Evolutionary conservation across 2,113 vertebrate genomes (phyloP).

Genomic region (Pluvianellus socialis): DNA sequence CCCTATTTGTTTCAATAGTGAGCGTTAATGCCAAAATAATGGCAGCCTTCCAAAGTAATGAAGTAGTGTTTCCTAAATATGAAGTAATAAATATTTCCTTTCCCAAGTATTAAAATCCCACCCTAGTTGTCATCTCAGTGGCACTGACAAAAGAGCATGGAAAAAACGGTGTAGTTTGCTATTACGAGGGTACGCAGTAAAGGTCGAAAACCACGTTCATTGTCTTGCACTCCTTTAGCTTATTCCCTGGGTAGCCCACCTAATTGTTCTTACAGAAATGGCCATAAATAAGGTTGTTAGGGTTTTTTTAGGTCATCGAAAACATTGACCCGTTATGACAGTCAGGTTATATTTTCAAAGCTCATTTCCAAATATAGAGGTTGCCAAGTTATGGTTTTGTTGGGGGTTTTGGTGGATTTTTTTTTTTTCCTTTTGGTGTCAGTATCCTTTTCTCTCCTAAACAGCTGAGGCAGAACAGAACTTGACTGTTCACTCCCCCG

Average conservation of each 20-base stretch:
- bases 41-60: slow-evolving; percentile 5
- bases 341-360: background rate
- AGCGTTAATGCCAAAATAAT: background rate
- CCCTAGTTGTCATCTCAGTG: slow-evolving; percentile 1
- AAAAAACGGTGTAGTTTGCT: background rate
- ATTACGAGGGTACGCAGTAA: background rate
- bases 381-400: background rate
- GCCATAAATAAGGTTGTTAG: background rate
- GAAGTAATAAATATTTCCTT: slow-evolving; percentile 42
- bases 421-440: background rate
- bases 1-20: background rate
- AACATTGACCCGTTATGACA: background rate
- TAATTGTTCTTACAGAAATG: background rate
- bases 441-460: background rate
- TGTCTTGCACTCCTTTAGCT: background rate
- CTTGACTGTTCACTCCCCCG: background rate
- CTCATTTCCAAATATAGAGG: background rate
- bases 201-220: background rate
- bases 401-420: accelerated
- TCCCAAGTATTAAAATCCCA: slow-evolving; percentile 13
- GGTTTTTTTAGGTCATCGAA: background rate
- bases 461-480: background rate
- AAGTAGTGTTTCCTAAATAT: slow-evolving; percentile 18
- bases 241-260: background rate
- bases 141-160: background rate